phyloP scores from a whole-genome alignment of 2,113 vertebrate genomes.

The Hemiscyllium ocellatum region DNA sequence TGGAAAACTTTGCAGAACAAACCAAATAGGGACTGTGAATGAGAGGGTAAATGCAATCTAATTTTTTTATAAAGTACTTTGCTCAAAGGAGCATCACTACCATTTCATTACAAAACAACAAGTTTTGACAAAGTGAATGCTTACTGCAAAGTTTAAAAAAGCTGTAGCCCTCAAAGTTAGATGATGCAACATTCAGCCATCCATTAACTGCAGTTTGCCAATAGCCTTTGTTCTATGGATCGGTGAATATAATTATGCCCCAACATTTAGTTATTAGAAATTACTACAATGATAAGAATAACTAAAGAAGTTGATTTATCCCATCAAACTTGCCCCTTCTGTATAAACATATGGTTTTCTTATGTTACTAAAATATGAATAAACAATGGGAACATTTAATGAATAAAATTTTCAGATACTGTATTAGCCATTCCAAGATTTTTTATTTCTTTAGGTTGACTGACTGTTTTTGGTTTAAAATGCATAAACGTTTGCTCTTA shows the following conservation, averaged over 20 bases:
- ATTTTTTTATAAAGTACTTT: neutral
- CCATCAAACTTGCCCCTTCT: neutral
- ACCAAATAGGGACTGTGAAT: constrained; percentile 96
- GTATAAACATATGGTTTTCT: neutral
- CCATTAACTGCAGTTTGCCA: neutral
- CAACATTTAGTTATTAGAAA: neutral
- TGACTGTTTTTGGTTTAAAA: neutral
- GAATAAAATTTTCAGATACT: neutral
- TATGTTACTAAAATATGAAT: neutral
- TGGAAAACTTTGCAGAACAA: constrained; percentile 89
- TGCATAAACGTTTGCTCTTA: neutral
- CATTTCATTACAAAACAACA: neutral
- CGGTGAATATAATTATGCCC: neutral
- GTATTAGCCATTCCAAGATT: neutral
- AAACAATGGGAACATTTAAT: neutral
- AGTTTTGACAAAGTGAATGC: neutral
- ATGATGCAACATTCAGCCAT: neutral
- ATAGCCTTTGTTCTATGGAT: neutral
- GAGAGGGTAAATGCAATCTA: constrained; percentile 68
- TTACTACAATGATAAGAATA: neutral
- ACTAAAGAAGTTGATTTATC: neutral
- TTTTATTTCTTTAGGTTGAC: neutral
- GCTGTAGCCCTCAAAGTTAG: neutral
- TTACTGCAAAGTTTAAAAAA: neutral
- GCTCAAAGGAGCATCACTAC: neutral